Base-by-base conservation (phyloP, 2,888 invertebrate species). In the Achlya flavicornis region DNA sequence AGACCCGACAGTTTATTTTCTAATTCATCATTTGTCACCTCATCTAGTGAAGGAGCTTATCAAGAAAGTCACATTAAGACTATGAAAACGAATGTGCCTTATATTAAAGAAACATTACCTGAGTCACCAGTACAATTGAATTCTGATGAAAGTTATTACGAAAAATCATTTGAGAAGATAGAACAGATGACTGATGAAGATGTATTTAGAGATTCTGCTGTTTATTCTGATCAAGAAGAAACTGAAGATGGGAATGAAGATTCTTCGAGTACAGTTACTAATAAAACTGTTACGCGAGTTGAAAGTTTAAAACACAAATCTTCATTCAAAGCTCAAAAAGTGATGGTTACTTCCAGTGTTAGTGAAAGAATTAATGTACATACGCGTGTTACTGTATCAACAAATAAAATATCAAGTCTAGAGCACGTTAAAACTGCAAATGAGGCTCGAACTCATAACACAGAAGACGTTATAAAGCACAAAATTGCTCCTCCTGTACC, bases 201-300 rank as follows among this genome's bases (percentile, higher is more conserved):
- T 72, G 94, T 95, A 0, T 97, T 97, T 78, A 95, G 97, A 77
- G 97, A 97, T 84, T 97, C 97, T 62, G 97, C 97, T 69, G 96
- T 97, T 75, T 97, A 97, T 85, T 97, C 97, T 69, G 97, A 97
- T 77, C 95, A 94, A 68, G 96, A 96, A 67, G 96, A 96, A 8
- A 70, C 58, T 19, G 89, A 89, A 63, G 90, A 89, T 61, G 72
- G 71, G 5, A 88, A 87, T 32, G 85, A 87, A 59, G 63, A 68
- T 48, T 67, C 70, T 16, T 76, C 72, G 60, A 71, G 75, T 60
- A 87, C 84, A 78, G 57, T 70, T 14, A 62, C 70, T 16, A 85
- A 74, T 64, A 91, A 87, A 76, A 78, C 81, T 57, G 67, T 84
- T 19, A 81, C 82, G 32, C 83, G 82, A 78, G 80, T 89, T 12